Evolutionary conservation across 2,888 invertebrate species (phyloP).

Genomic region (Scaptomyza flava): DNA sequence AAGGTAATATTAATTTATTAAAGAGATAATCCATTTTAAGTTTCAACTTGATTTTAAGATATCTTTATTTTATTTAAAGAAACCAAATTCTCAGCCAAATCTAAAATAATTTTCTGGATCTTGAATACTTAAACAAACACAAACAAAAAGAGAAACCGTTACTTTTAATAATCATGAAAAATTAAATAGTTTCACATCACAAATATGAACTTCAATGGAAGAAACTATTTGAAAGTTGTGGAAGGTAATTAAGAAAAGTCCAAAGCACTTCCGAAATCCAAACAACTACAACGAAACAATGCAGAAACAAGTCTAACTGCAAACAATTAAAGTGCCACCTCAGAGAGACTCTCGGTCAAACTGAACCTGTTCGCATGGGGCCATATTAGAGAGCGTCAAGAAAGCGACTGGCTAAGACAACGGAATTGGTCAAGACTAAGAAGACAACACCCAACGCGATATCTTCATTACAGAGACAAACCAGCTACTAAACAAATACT

Average conservation of each 20-base stretch:
- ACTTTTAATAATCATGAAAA: neutral
- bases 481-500: constrained; percentile 1
- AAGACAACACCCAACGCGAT: constrained; percentile 31
- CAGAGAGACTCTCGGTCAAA: constrained; percentile 58
- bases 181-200: constrained; percentile 32
- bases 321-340: constrained; percentile 62
- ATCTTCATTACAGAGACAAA: constrained; percentile 23
- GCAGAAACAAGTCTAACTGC: constrained; percentile 71
- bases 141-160: constrained; percentile 1
- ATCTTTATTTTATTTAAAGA: no score
- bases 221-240: constrained; percentile 68
- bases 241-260: constrained; percentile 47
- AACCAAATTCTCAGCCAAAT: neutral
- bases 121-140: neutral
- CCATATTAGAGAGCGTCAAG: constrained; percentile 43
- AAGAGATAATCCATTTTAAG: no score
- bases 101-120: neutral
- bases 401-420: constrained; percentile 41
- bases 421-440: constrained; percentile 48
- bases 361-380: constrained; percentile 59
- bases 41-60: no score
- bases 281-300: constrained; percentile 15
- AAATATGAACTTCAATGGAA: constrained; percentile 36
- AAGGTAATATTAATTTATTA: neutral
- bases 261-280: constrained; percentile 50